Conservation (phyloP, 2,113 vertebrate genomes). For the Bothrops jararaca region DNA sequence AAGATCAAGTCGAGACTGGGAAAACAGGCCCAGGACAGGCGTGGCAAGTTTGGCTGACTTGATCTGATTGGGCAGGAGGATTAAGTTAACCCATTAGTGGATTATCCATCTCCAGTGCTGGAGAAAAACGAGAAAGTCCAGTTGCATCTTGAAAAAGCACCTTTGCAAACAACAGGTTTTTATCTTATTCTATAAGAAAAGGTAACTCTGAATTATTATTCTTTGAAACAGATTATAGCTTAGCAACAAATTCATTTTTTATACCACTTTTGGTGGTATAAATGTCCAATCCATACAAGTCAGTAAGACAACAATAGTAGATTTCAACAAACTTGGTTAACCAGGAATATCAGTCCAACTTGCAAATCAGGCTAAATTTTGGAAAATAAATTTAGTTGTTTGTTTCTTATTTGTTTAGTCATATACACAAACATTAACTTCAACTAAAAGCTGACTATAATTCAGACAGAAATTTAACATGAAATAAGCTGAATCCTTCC, state of each 20-base stretch:
- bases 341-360: background rate
- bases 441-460: background rate
- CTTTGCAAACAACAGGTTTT: background rate
- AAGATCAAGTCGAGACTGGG: too few relatives aligned
- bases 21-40: too few relatives aligned
- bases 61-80: too few relatives aligned
- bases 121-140: too few relatives aligned
- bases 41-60: too few relatives aligned
- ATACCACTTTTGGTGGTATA: background rate
- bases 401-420: background rate
- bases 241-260: background rate
- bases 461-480: background rate
- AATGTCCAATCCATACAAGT: background rate
- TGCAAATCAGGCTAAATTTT: background rate
- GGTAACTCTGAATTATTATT: background rate
- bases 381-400: background rate
- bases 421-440: background rate
- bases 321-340: background rate
- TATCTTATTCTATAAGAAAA: background rate
- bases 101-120: too few relatives aligned
- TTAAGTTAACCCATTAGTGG: too few relatives aligned
- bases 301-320: background rate
- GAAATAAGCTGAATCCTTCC: background rate
- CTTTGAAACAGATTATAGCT: background rate
- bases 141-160: too few relatives aligned